Base-by-base conservation (phyloP, 2,113 vertebrate species). In the Electrona antarctica region DNA sequence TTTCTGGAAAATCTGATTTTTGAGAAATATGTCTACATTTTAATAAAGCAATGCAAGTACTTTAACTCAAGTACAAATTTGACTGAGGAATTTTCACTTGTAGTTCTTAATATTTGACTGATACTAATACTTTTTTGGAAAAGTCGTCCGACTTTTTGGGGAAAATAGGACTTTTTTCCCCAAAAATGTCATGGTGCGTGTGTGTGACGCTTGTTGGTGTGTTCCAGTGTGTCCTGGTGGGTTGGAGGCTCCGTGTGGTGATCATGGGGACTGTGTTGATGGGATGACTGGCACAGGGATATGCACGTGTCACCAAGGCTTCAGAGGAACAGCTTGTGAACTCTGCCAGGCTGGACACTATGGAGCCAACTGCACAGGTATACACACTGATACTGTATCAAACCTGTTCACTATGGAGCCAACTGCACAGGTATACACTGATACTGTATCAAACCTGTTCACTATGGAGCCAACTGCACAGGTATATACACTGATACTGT, bases 221-320 rank as follows among this genome's bases (percentile, higher is more conserved):
- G 77, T 89, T 89, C 64, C 88, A 97, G 96, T 86, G 0, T 99
- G 97, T 71, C 94, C 96, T 0, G 97, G 97, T 0, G 96, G 96
- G 1, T 60, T 94, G 55, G 93, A 95, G 73, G 88, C 92, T 0
- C 95, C 96, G 0, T 99, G 98, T 62, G 61, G 84, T 11, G 76
- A 87, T 49, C 92, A 88, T 0, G 97, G 97, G 0, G 46, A 75
- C 1, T 99, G 98, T 0, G 14, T 83, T 0, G 96, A 98, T 6
- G 95, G 93, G 15, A 51, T 82, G 0, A 0, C 4, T 0, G 95
- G 95, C 48, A 92, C 88, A 0, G 98, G 98, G 10, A 49, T 0
- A 0, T 99, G 98, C 55, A 72, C 7, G 7, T 99, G 98, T 79
- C 70, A 54, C 0, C 0, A 1, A 0, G 93, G 93, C 2, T 99